phyloP scores from a whole-genome alignment of 2,113 vertebrate species.

The Ibidorhyncha struthersii region DNA sequence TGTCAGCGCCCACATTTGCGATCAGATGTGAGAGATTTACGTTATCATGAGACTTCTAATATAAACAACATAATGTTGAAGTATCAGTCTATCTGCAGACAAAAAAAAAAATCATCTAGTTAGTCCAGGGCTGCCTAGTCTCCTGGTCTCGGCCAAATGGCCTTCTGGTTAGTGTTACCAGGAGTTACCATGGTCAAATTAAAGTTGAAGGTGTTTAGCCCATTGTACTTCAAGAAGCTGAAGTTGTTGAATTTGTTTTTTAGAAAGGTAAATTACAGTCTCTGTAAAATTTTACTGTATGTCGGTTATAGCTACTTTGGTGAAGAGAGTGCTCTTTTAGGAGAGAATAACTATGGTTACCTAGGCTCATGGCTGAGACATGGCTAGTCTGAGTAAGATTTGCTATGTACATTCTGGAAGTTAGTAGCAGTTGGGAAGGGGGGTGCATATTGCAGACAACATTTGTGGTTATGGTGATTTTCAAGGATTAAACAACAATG shows the following conservation, averaged over 20 bases:
- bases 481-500: background rate
- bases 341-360: background rate
- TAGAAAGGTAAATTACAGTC: background rate
- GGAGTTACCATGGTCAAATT: background rate
- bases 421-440: background rate
- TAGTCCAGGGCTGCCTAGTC: background rate
- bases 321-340: background rate
- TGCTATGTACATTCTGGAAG: background rate
- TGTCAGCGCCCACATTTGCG: background rate
- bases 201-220: background rate
- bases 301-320: background rate
- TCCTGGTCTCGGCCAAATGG: background rate
- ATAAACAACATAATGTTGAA: background rate
- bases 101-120: background rate
- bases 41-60: background rate
- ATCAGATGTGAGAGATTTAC: background rate
- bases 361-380: background rate
- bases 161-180: background rate
- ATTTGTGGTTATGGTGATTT: background rate
- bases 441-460: background rate
- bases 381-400: background rate
- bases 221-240: background rate
- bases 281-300: background rate
- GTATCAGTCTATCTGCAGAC: background rate
- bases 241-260: background rate